Evolutionary conservation across 2,888 invertebrate genomes (phyloP).

Genomic region (Drosophila eohydei): DNA sequence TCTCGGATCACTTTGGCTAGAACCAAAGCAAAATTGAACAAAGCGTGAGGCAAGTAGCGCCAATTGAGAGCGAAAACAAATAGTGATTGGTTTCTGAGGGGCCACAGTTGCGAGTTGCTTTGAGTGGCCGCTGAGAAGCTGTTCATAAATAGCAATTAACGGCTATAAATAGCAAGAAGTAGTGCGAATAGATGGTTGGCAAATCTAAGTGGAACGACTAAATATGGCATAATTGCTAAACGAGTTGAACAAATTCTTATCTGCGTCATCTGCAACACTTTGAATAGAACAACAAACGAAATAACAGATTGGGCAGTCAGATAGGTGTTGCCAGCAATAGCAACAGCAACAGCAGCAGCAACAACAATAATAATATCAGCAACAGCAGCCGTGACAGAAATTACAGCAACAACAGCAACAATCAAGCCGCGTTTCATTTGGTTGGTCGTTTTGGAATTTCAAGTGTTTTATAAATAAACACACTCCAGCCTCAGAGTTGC

Average conservation of each 20-base stretch:
- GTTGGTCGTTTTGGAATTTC: conserved; percentile 65
- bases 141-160: conserved; percentile 68
- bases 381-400: conserved; percentile 5
- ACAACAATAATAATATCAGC: background rate
- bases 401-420: conserved; percentile 23
- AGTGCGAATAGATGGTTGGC: conserved; percentile 9
- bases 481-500: conserved; percentile 43
- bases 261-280: conserved; percentile 68
- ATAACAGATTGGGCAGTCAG: conserved; percentile 31
- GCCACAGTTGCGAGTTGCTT: conserved; percentile 1
- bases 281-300: conserved; percentile 32
- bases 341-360: conserved; percentile 22
- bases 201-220: conserved; percentile 39
- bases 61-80: conserved; percentile 29
- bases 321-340: conserved; percentile 33
- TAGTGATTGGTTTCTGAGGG: conserved; percentile 8
- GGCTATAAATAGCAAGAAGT: conserved; percentile 55
- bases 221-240: conserved; percentile 60
- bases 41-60: background rate
- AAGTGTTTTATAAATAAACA: conserved; percentile 82
- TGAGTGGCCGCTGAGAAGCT: conserved; percentile 44
- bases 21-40: conserved; percentile 8
- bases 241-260: conserved; percentile 40
- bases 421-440: conserved; percentile 68
- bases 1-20: conserved; percentile 8